Evolutionary conservation across 2,888 invertebrate genomes (phyloP).

Genomic region (Bhutanitis thaidina): DNA sequence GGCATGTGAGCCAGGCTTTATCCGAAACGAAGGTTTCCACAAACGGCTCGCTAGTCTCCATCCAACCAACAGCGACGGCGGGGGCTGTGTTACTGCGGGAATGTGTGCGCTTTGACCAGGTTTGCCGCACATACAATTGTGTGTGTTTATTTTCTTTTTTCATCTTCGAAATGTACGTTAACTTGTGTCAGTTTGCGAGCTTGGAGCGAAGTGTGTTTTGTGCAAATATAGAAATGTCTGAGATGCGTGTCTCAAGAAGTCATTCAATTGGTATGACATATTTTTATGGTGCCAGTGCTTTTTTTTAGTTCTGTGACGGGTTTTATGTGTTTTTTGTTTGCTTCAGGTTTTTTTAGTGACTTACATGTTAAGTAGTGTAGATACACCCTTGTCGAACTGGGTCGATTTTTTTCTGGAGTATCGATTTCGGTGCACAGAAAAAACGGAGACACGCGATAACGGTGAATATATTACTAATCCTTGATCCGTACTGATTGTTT

Average conservation of each 20-base stretch:
- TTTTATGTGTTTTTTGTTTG: neutral
- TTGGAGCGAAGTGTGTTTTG: no score
- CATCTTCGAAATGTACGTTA: no score
- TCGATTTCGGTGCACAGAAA: conserved; percentile 11
- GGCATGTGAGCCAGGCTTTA: conserved; percentile 15
- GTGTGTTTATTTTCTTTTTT: no score
- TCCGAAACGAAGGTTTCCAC: conserved; percentile 27
- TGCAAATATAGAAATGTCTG: no score
- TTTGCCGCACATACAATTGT: neutral
- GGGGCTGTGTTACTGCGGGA: conserved; percentile 10
- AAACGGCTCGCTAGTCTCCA: conserved; percentile 18
- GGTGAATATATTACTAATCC: conserved; percentile 19
- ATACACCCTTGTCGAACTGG: neutral
- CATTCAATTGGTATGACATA: conserved; percentile 14
- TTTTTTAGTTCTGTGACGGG: conserved; percentile 1
- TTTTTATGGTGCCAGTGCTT: neutral
- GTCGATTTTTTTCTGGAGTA: conserved; percentile 10
- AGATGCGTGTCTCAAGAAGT: no score
- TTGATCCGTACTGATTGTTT: conserved; percentile 13
- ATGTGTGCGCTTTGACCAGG: neutral
- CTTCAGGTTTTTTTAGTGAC: neutral
- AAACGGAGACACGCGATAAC: conserved; percentile 16
- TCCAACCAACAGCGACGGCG: conserved; percentile 16
- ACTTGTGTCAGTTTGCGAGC: no score
- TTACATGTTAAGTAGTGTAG: neutral